These are phyloP conservation scores for Pasiphila rectangulata DNA, from an alignment of 2,888 invertebrate genomes.

Conservation along the genomic window DNA sequence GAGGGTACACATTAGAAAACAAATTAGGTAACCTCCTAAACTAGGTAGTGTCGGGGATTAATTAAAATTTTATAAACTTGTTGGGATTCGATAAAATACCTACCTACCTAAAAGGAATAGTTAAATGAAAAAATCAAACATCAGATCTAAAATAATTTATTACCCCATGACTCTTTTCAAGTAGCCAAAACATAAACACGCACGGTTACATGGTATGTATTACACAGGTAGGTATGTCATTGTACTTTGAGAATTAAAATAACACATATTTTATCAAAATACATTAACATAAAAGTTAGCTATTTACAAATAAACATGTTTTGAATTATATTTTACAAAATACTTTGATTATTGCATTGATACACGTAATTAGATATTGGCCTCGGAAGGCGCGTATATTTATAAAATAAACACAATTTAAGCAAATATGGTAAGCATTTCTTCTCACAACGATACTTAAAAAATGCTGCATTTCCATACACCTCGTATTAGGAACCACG, in stretches of 20 bases:
- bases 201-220: slow-evolving; percentile 23
- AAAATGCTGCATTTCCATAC: slow-evolving; percentile 29
- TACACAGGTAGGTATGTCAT: slow-evolving; percentile 43
- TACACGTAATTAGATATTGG: slow-evolving; percentile 48
- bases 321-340: slow-evolving; percentile 51
- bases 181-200: slow-evolving; percentile 59
- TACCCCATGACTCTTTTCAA: slow-evolving; percentile 45
- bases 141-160: slow-evolving; percentile 70
- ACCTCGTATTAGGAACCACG: slow-evolving; percentile 19
- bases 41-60: no score
- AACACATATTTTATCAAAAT: slow-evolving; percentile 31
- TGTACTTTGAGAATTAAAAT: slow-evolving; percentile 45
- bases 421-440: slow-evolving; percentile 28
- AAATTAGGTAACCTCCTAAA: no score
- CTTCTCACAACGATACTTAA: slow-evolving; percentile 26
- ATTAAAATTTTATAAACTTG: no score
- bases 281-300: slow-evolving; percentile 40
- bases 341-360: slow-evolving; percentile 61
- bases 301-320: slow-evolving; percentile 67
- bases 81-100: no score
- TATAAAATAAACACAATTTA: slow-evolving; percentile 31
- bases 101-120: no score
- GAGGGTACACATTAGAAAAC: no score
- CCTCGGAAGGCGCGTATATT: slow-evolving; percentile 33
- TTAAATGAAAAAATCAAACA: slow-evolving; percentile 47